Evolutionary conservation across 1,140 invertebrate species (phyloP), one percentile per base, ranked within the genome.

Genomic region (Heliothis virescens): DNA sequence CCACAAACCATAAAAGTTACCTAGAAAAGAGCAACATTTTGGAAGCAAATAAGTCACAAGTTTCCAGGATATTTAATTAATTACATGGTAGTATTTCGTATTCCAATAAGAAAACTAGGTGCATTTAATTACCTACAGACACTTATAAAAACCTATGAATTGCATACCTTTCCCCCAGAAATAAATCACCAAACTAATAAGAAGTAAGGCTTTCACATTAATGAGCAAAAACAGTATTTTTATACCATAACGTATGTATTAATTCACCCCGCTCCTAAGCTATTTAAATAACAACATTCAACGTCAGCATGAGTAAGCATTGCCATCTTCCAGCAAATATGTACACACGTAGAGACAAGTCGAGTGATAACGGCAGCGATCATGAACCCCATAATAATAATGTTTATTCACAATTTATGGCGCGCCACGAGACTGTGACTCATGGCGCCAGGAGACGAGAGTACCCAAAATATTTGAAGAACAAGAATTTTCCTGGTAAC

Each of bases 341-440:
- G 13, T 15, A 48, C 34, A 50, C 47, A 41, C 55, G 29, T 3
- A 5, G n/a, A 74, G 67, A 79, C 48, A 79, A 72, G 77, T 16
- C 55, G 65, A 50, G 53, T 71, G 76, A 79, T 79, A 79, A 79
- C 80, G 57, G 67, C 67, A 26, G 52, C 41, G 53, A 74, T 59
- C 55, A 60, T 73, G 26, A 50, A 18, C 9, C 71, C 78, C 80
- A 74, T 79, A 82, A 85, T 79, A 83, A 85, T 86, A 84, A 85
- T 87, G 84, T 87, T 87, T 88, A 83, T 86, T 85, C 84, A 84
- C 86, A 82, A 88, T 88, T 87, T 87, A 87, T 88, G 74, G 78
- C 73, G 77, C 74, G 63, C 79, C 74, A 65, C 55, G 53, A 81
- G 81, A 82, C 72, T 85, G 81, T 71, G 72, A 74, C 84, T 80